Evolutionary conservation across 2,113 vertebrate genomes (phyloP), one percentile per base, ranked within the genome.

Genomic region (Hippocampus mohnikei): DNA sequence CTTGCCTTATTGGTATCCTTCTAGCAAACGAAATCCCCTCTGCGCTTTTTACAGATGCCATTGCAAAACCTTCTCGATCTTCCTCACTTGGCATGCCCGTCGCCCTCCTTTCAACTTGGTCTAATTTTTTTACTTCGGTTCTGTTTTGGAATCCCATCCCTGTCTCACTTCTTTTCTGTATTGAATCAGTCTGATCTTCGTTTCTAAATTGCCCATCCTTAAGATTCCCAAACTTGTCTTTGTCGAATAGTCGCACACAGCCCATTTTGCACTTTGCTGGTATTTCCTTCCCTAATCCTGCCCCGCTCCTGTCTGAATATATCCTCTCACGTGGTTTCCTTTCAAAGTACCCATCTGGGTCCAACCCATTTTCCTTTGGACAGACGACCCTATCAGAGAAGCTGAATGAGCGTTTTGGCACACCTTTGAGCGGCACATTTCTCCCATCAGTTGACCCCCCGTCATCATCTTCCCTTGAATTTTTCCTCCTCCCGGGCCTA

Each of bases 361-460:
- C 70, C 21, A 77, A 64, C 6, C 87, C 78, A 1, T 89, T 89
- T 67, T 91, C 87, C 37, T 73, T 85, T 0, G 55, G 8, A 1
- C 70, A 60, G 20, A 88, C 21, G 46, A 89, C 85, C 8, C 86
- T 79, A 50, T 91, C 87, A 0, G 91, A 91, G 79, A 92, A 93
- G 73, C 90, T 93, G 10, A 84, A 88, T 0, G 92, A 92, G 13
- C 91, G 81, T 66, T 90, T 92, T 0, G 89, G 89, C 0, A 84
- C 62, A 6, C 79, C 77, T 77, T 84, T 88, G 5, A 77, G 18
- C 0, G 61, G 5, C 1, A 15, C 20, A 9, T 67, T 77, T 18
- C 65, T 76, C 40, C 56, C 50, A 0, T 78, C 62, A 42, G 46
- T 61, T 21, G 29, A 58, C n/a, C 56, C 41, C 41, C 64, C 56